A percentile compares a stretch with the other conserved stretches of the same genome.
Conservation (phyloP, 2,888 invertebrate species). For the Pachydiplax longipennis region DNA sequence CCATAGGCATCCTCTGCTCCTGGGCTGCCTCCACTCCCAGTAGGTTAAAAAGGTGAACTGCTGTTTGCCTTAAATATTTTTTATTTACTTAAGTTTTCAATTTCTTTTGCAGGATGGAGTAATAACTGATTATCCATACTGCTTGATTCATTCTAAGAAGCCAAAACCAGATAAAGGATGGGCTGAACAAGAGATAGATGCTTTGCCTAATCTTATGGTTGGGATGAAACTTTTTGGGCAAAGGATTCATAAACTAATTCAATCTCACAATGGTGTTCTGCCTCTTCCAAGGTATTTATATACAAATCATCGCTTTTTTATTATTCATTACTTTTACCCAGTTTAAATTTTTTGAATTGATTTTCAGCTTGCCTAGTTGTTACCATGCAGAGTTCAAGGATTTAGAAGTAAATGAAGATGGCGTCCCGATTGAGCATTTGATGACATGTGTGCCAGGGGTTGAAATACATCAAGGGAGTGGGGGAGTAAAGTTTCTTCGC, state of each 20-base stretch:
- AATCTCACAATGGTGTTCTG: slow-evolving; percentile 77
- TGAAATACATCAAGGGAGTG: slow-evolving; percentile 62
- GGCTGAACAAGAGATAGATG: slow-evolving; percentile 61
- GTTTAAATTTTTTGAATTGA: neutral
- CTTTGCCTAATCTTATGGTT: slow-evolving; percentile 67
- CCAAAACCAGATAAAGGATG: slow-evolving; percentile 56
- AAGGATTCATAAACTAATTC: slow-evolving; percentile 72
- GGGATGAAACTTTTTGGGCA: slow-evolving; percentile 69
- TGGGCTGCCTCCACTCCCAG: too few species aligned
- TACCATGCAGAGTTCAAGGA: slow-evolving; percentile 77
- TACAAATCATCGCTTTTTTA: neutral
- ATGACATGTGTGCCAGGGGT: slow-evolving; percentile 84
- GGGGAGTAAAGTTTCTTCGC: slow-evolving; percentile 66
- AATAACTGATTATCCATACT: slow-evolving; percentile 54
- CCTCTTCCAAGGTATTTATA: slow-evolving; percentile 76
- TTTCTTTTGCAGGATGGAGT: slow-evolving; percentile 1
- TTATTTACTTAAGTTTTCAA: too few species aligned
- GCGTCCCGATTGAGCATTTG: slow-evolving; percentile 89
- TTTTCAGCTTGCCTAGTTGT: slow-evolving; percentile 77
- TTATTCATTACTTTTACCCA: neutral
- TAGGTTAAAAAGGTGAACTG: too few species aligned
- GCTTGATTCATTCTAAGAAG: slow-evolving; percentile 57
- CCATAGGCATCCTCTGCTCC: too few species aligned
- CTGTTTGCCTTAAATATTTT: neutral
- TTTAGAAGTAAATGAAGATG: slow-evolving; percentile 67